Evolutionary conservation across 2,113 vertebrate genomes (phyloP).

Genomic region (Albula goreensis): DNA sequence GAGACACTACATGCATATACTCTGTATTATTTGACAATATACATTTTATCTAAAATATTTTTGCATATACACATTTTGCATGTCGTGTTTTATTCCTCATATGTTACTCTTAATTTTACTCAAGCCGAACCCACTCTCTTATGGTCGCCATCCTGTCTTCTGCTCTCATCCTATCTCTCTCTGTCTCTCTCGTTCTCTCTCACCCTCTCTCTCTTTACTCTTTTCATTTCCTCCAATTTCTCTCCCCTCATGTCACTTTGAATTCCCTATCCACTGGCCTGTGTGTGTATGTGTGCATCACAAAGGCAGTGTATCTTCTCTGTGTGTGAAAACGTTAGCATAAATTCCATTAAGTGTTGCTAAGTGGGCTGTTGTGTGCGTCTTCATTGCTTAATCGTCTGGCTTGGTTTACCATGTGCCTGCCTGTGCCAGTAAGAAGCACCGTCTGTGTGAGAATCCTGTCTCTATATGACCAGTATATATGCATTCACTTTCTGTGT

Average conservation of each 20-base stretch:
- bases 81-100: no score
- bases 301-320: not conserved
- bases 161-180: conserved; percentile 34
- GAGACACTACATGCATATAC: no score
- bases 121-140: conserved; percentile 40
- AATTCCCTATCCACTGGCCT: conserved; percentile 75
- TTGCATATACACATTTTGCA: no score
- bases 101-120: not conserved
- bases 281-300: conserved; percentile 36
- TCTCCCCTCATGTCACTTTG: conserved; percentile 71
- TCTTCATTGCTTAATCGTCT: not conserved
- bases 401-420: not conserved
- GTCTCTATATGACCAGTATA: no score
- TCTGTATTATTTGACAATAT: no score
- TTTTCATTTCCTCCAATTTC: conserved; percentile 69
- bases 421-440: not conserved
- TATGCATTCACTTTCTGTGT: no score
- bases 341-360: not conserved
- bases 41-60: no score
- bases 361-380: not conserved
- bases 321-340: not conserved
- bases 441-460: no score
- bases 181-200: conserved; percentile 57
- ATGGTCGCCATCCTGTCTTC: conserved; percentile 60
- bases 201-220: conserved; percentile 61